phyloP scores from a whole-genome alignment of 2,888 invertebrate species.

The Drosophila ustulata region DNA sequence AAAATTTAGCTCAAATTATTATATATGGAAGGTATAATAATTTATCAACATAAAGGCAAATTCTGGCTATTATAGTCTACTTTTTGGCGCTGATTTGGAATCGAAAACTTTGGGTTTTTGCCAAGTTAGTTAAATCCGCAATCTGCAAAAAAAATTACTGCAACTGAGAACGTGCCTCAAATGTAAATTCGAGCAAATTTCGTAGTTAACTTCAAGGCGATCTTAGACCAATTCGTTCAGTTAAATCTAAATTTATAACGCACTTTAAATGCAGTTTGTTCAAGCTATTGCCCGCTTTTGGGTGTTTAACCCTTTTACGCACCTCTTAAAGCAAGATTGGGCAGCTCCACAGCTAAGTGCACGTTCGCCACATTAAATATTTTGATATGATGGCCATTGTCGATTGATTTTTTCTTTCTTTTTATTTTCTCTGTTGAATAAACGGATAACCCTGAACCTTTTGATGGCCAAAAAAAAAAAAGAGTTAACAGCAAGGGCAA shows the following conservation, averaged over 20 bases:
- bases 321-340: neutral
- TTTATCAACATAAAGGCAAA: neutral
- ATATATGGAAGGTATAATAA: neutral
- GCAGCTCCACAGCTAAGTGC: constrained; percentile 27
- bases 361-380: constrained; percentile 60
- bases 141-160: neutral
- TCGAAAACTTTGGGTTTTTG: neutral
- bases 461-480: constrained; percentile 29
- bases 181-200: neutral
- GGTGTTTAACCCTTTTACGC: neutral
- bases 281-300: constrained; percentile 4
- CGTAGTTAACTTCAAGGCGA: neutral
- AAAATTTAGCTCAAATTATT: neutral
- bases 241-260: neutral
- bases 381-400: constrained; percentile 39
- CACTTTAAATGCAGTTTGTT: neutral
- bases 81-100: neutral
- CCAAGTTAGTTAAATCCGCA: neutral
- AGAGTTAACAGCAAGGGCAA: constrained; percentile 33
- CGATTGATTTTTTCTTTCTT: constrained; percentile 52
- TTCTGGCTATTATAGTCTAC: neutral
- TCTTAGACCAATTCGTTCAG: neutral
- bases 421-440: neutral
- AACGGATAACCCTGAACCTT: constrained; percentile 25
- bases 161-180: neutral